phyloP scores from a whole-genome alignment of 2,113 vertebrate species.

The Vombatus ursinus region DNA sequence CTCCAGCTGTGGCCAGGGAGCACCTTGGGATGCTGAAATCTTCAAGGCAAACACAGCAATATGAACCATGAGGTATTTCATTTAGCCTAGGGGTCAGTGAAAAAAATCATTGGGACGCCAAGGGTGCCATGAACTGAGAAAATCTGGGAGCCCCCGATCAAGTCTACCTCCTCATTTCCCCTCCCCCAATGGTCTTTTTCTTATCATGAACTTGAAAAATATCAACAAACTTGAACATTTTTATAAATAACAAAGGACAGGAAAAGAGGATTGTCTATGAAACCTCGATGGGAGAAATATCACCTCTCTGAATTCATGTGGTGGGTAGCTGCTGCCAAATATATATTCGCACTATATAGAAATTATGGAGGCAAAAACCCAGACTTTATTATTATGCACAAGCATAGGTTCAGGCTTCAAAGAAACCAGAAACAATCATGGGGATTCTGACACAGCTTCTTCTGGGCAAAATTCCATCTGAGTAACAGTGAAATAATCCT shows the following conservation, averaged over 20 bases:
- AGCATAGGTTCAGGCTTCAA: not conserved
- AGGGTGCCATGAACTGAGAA: not conserved
- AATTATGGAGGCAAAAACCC: not conserved
- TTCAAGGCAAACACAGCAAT: not conserved
- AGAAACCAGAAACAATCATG: not conserved
- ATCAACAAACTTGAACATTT: not conserved
- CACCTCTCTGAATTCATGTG: not conserved
- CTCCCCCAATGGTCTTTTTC: not conserved
- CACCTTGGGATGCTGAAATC: not conserved
- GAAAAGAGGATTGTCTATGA: not conserved
- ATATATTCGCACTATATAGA: not conserved
- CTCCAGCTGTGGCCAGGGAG: not conserved
- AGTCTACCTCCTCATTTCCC: not conserved
- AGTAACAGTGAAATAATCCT: not conserved
- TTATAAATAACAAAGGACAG: not conserved
- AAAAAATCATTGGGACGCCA: not conserved
- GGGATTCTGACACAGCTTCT: not conserved
- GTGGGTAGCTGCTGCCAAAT: not conserved
- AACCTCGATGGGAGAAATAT: not conserved
- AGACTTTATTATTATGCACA: not conserved
- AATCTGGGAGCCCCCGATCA: not conserved
- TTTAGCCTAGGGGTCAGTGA: not conserved
- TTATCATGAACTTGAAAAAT: not conserved
- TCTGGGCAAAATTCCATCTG: not conserved
- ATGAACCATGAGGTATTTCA: not conserved